Base-by-base conservation (phyloP, 2,888 invertebrate species). In the Drosophila subsilvestris region DNA sequence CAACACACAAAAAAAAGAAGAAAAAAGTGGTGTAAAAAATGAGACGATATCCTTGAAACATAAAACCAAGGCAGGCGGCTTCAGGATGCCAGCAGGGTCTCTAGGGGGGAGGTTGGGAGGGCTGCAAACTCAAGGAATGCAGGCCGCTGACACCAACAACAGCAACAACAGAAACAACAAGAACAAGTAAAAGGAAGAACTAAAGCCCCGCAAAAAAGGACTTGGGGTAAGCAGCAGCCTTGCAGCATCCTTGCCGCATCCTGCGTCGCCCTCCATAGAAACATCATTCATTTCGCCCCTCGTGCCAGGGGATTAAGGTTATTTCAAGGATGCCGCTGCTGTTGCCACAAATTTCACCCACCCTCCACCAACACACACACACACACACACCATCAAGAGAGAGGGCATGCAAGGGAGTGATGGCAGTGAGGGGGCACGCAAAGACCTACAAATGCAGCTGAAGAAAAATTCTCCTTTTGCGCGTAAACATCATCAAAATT, bases 401-500 rank as follows among this genome's bases (percentile, higher is more conserved):
- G 58, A 32, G 44, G 18, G 47, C 27, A 10, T 4, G 22, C 4
- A 22, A 22, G 3, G 3, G 22, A 22, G 22, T 3, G 20, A 20
- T 6, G 20, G 22, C 22, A 4, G 1, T 3, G 22, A 3, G 45
- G 18, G 25, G 45, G 18, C 42, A 20, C 50, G n/a, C 20, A 43
- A 47, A 47, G 53, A 69, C 69, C 63, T 42, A 65, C 74, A 74
- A 74, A 57, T 71, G 53, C 74, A 66, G 74, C 71, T 49, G 29
- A 58, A 45, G 81, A 77, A 76, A 82, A 82, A 72, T 77, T 68
- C 70, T 80, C 56, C 85, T 79, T 80, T 75, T 88, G 84, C 83
- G 88, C 86, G 88, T 88, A 86, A 87, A 86, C 90, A 90, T 90
- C 90, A 89, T 90, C 86, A 88, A 88, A 89, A 90, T 91, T 90